Conservation (phyloP, 2,113 vertebrate species). For the Bagarius yarrelli region DNA sequence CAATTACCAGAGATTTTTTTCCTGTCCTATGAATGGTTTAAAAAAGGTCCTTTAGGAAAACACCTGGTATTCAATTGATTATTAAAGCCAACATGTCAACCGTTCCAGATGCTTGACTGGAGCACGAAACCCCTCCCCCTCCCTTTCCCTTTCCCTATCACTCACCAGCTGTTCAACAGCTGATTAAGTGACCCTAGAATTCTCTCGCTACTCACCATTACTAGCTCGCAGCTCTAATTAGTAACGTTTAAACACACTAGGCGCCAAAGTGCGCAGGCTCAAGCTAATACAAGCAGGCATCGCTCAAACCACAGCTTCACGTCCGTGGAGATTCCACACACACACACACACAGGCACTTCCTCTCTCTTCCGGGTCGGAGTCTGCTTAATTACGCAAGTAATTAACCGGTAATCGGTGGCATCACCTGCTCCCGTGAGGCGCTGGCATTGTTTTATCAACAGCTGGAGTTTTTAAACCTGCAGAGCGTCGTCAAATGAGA, state of each 20-base stretch:
- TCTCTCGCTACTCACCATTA: constrained; percentile 23
- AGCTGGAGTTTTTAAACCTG: constrained; percentile 54
- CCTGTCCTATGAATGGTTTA: background rate
- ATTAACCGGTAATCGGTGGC: constrained; percentile 67
- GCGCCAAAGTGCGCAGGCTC: constrained; percentile 8
- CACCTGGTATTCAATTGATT: constrained; percentile 24
- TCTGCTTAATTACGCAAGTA: constrained; percentile 56
- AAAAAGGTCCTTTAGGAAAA: background rate
- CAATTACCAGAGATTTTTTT: background rate
- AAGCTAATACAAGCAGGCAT: background rate
- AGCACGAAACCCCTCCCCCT: background rate
- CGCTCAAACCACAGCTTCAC: background rate
- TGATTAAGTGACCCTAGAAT: constrained; percentile 35
- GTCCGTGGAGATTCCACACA: constrained; percentile 15
- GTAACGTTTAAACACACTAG: constrained; percentile 33
- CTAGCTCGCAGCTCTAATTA: constrained; percentile 42
- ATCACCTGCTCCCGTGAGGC: constrained; percentile 54
- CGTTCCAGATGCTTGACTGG: background rate
- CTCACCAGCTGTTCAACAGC: constrained; percentile 40
- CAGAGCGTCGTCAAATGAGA: constrained; percentile 35
- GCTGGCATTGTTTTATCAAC: constrained; percentile 65
- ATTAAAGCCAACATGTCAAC: constrained; percentile 25
- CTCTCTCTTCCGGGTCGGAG: constrained; percentile 25
- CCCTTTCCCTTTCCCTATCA: constrained; percentile 4
- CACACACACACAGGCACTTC: background rate